phyloP scores from a whole-genome alignment of 2,888 invertebrate genomes.

The Mimachlamys varia region DNA sequence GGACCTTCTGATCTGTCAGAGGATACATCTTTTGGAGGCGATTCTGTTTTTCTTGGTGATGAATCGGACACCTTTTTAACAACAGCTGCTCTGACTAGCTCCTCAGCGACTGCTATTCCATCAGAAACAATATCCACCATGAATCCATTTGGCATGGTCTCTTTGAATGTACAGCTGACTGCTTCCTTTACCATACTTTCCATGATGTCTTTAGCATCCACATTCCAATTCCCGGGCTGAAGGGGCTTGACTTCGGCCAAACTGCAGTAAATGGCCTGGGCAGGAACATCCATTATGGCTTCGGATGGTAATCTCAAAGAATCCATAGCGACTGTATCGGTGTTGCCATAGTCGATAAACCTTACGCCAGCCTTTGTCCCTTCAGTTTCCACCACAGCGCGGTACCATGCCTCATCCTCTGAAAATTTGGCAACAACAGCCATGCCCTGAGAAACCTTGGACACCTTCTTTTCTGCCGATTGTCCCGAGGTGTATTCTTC shows the following conservation, averaged over 20 bases:
- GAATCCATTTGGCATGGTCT: slow-evolving; percentile 46
- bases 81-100: slow-evolving; percentile 66
- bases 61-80: slow-evolving; percentile 45
- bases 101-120: slow-evolving; percentile 59
- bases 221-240: slow-evolving; percentile 61
- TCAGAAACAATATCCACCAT: slow-evolving; percentile 59
- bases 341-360: slow-evolving; percentile 77
- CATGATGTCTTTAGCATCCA: slow-evolving; percentile 68
- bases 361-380: slow-evolving; percentile 66
- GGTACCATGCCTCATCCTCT: slow-evolving; percentile 87
- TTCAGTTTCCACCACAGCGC: slow-evolving; percentile 84
- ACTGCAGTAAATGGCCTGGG: slow-evolving; percentile 68
- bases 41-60: slow-evolving; percentile 42
- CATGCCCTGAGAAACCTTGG: slow-evolving; percentile 51
- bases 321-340: slow-evolving; percentile 65
- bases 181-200: slow-evolving; percentile 66
- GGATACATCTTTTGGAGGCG: slow-evolving; percentile 34
- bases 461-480: slow-evolving; percentile 46
- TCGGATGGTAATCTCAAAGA: slow-evolving; percentile 57
- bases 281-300: slow-evolving; percentile 57
- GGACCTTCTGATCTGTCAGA: not conserved
- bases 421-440: slow-evolving; percentile 83
- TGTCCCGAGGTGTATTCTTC: slow-evolving; percentile 58
- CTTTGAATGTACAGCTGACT: slow-evolving; percentile 62
- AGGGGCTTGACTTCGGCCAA: slow-evolving; percentile 63